These are phyloP conservation scores for Dinocampus coccinellae DNA, from an alignment of 2,888 invertebrate genomes.

Conservation along the genomic window DNA sequence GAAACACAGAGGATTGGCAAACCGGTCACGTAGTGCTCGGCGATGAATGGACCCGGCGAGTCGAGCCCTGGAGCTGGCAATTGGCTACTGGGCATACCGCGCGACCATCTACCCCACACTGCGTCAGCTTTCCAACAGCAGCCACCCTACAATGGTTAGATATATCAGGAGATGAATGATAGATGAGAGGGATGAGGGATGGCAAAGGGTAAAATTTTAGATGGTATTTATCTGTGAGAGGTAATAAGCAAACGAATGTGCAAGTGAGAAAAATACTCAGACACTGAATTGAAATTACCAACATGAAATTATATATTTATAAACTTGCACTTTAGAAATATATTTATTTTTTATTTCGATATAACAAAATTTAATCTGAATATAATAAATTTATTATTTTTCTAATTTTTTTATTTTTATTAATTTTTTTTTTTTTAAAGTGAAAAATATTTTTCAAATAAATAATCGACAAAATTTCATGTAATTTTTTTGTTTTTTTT, in stretches of 20 bases:
- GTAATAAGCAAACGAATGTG: no score
- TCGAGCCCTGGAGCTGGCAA: constrained; percentile 67
- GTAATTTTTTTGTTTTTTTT: constrained; percentile 1
- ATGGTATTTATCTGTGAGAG: constrained; percentile 21
- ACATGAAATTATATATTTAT: neutral
- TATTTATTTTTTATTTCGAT: no score
- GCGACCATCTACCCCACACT: constrained; percentile 66
- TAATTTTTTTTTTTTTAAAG: no score
- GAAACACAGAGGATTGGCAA: constrained; percentile 60
- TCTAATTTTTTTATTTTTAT: no score
- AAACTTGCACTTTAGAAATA: no score
- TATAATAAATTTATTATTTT: no score
- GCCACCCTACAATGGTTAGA: constrained; percentile 57
- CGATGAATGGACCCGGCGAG: constrained; percentile 70
- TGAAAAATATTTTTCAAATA: neutral
- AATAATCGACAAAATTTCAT: neutral
- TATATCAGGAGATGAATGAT: constrained; percentile 55
- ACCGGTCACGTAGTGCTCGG: constrained; percentile 69
- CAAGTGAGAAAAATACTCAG: no score
- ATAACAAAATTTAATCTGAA: no score
- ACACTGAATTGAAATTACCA: constrained; percentile 6
- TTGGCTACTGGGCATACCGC: constrained; percentile 68
- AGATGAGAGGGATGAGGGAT: no score
- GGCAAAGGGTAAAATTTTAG: constrained; percentile 49
- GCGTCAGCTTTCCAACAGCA: constrained; percentile 56